These are phyloP conservation scores for Melanotus villosus DNA, from an alignment of 2,888 invertebrate species.

Conservation along the genomic window DNA sequence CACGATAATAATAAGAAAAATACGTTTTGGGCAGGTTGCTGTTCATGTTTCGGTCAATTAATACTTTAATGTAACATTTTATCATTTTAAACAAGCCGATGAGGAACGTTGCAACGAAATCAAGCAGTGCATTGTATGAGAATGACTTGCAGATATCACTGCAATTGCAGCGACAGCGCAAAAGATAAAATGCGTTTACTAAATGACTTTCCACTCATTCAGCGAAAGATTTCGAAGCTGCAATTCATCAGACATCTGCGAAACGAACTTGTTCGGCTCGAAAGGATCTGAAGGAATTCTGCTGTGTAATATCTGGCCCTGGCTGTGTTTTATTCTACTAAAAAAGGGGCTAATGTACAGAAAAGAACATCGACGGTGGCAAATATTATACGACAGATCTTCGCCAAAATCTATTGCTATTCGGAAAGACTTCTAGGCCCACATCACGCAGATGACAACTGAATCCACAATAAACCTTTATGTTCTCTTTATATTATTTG, in stretches of 20 bases:
- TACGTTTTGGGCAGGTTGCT: no score
- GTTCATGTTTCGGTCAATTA: no score
- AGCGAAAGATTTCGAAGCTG: background rate
- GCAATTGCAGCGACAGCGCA: background rate
- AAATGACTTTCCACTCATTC: slow-evolving; percentile 1
- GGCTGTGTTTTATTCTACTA: slow-evolving; percentile 7
- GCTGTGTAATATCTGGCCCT: slow-evolving; percentile 24
- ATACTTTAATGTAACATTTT: no score
- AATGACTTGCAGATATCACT: no score
- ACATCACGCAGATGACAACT: no score
- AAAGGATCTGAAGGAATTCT: slow-evolving; percentile 18
- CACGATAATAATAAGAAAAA: no score
- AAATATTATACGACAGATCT: background rate
- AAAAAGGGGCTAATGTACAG: slow-evolving; percentile 12
- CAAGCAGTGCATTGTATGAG: no score
- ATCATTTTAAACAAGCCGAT: no score
- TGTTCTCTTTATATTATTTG: no score
- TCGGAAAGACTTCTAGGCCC: no score
- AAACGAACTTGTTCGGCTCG: slow-evolving; percentile 17
- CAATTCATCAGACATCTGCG: slow-evolving; percentile 22
- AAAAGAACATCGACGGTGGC: background rate
- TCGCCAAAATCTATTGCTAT: background rate
- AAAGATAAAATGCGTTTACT: background rate
- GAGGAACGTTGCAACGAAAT: no score
- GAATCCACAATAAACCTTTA: no score